Conservation (phyloP, 2,888 invertebrate species). For the Lepidocyrtoides sp. region DNA sequence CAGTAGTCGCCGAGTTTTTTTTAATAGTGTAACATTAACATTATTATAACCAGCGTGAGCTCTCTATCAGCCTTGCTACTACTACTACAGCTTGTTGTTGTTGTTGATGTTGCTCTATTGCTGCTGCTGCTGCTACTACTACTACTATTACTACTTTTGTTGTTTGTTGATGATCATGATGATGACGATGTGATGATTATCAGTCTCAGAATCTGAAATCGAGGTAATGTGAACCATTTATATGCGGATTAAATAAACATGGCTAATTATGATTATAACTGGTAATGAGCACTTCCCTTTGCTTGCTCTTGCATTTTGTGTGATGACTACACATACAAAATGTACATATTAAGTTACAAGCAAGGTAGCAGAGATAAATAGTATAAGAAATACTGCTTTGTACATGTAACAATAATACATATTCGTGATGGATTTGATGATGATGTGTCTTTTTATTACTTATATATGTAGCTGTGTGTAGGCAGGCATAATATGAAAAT, state of each 20-base stretch:
- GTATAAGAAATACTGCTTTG: constrained; percentile 7
- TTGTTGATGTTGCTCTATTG: constrained; percentile 5
- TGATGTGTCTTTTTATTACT: constrained; percentile 31
- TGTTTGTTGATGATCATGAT: no score
- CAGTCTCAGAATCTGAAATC: constrained; percentile 67
- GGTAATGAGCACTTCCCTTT: constrained; percentile 78
- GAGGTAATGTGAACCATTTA: constrained; percentile 79
- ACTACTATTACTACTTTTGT: no score
- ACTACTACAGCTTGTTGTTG: background rate
- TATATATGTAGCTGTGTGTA: no score
- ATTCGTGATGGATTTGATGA: constrained; percentile 20
- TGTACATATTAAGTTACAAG: constrained; percentile 21
- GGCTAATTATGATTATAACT: constrained; percentile 79
- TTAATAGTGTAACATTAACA: constrained; percentile 42
- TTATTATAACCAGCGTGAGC: constrained; percentile 53
- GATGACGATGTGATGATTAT: constrained; percentile 62
- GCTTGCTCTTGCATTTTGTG: constrained; percentile 18
- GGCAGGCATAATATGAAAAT: no score
- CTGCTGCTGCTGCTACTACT: no score
- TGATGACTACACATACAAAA: constrained; percentile 44
- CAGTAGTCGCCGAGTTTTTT: background rate
- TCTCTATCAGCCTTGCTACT: constrained; percentile 44
- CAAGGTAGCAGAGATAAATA: background rate
- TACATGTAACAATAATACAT: background rate
- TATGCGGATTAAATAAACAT: constrained; percentile 80